Base-by-base conservation (phyloP, 1,140 invertebrate genomes). In the Danaus plexippus region DNA sequence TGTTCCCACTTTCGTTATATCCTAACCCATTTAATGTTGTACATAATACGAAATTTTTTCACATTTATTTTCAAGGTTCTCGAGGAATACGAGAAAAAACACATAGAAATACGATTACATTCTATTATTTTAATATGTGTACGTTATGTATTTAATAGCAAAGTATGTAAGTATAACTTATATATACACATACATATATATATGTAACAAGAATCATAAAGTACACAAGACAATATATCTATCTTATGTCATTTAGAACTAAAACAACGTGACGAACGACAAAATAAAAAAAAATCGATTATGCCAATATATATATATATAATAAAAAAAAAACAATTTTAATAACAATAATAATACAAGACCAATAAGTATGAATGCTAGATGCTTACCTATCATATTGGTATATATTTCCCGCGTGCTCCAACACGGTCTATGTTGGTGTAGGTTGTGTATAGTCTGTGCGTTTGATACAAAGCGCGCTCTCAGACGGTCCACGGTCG, bases 311-410 rank as follows among this genome's bases (percentile, higher is more conserved):
- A 51, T 41, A 22, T 18, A 54, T 40, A 45, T 40, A 46, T 11
- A 55, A 18, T 56, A 32, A 54, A 57, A 43, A 51, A 54, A 55
- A 55, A 47, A 11, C 52, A 32, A 48, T 46, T 45, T 12, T 41
- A 54, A 15, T 15, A 15, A 15, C 3, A 15, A 40, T 41, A 40
- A 49, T 11, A 55, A 18, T 57, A 32, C 48, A 57, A 43, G 46
- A 54, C 53, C 53, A 47, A 11, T 52, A 15, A 41, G 10, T 40
- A 57, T 57, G 48, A 55, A 61, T 57, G 66, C 61, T 46, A 54
- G 48, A 61, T 52, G 40, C 81, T 85, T 62, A 85, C 81, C 81
- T 78, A 85, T 85, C 81, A 85, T 84, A 61, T 73, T 76, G 58
- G 51, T 69, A 75, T 80, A 61, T 59, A 64, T 71, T 71, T 61